A percentile compares a stretch with the other conserved stretches of the same genome.
phyloP scores from a whole-genome alignment of 2,888 invertebrate species.

The Lottia gigantea region DNA sequence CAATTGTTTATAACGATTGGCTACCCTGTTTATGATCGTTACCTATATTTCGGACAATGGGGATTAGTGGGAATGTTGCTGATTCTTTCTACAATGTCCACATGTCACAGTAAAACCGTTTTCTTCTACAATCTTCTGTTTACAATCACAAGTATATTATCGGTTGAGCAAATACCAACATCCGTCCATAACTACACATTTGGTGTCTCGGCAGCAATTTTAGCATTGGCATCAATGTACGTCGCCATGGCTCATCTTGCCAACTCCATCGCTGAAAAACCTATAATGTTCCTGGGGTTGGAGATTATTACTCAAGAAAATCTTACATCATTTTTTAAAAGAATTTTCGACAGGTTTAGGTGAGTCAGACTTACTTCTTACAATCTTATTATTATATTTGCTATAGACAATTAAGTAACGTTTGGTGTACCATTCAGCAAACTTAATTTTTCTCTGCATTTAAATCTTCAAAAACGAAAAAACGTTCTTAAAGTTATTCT shows the following conservation, averaged over 20 bases:
- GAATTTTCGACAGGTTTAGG: slow-evolving; percentile 24
- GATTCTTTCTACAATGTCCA: slow-evolving; percentile 32
- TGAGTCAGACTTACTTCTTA: slow-evolving; percentile 15
- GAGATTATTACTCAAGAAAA: slow-evolving; percentile 37
- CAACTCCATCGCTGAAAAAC: slow-evolving; percentile 50
- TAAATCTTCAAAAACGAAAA: no score
- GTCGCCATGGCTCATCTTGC: slow-evolving; percentile 40
- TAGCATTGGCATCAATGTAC: slow-evolving; percentile 36
- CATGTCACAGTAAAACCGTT: slow-evolving; percentile 30
- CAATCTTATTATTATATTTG: no score
- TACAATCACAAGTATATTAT: slow-evolving; percentile 35
- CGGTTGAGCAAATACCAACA: slow-evolving; percentile 43
- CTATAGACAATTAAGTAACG: no score
- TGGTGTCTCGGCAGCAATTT: slow-evolving; percentile 36
- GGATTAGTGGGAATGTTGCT: slow-evolving; percentile 34
- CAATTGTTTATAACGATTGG: slow-evolving; percentile 33
- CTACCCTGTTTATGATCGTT: slow-evolving; percentile 27
- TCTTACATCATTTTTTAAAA: slow-evolving; percentile 26
- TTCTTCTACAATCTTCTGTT: slow-evolving; percentile 44
- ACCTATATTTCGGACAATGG: slow-evolving; percentile 43
- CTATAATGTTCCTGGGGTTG: slow-evolving; percentile 41
- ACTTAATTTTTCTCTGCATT: no score
- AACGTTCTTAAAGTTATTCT: no score
- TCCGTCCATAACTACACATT: slow-evolving; percentile 42
- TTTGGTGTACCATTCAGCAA: no score